These are phyloP conservation scores for Mesoligia furuncula DNA, from an alignment of 2,888 invertebrate genomes.

Conservation along the genomic window DNA sequence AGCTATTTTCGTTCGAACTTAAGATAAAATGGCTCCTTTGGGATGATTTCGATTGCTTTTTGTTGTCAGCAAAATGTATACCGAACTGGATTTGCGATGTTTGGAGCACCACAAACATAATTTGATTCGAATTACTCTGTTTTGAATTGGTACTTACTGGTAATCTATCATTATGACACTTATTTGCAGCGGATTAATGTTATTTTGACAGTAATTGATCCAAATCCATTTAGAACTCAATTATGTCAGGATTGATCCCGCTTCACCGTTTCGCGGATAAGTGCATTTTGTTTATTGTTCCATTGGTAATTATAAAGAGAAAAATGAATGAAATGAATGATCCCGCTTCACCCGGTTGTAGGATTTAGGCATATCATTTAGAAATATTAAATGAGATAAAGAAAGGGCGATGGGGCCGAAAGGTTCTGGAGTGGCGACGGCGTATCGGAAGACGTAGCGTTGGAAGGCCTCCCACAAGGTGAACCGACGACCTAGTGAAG, in stretches of 20 bases:
- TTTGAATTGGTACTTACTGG: neutral
- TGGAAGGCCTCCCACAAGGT: no score
- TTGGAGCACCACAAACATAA: neutral
- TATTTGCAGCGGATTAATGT: neutral
- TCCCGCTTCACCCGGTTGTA: neutral
- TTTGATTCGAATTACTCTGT: neutral
- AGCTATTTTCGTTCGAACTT: constrained; percentile 73
- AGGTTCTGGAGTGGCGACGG: no score
- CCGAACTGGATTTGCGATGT: constrained; percentile 14
- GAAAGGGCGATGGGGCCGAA: no score
- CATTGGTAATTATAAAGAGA: no score
- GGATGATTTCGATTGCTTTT: constrained; percentile 69
- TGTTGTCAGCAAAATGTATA: constrained; percentile 42
- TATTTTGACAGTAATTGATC: neutral
- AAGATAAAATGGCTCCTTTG: constrained; percentile 72
- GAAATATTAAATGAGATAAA: no score
- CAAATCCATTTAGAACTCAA: neutral
- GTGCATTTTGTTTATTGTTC: no score
- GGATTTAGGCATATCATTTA: neutral
- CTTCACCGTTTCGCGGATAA: no score
- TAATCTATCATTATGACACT: constrained; percentile 5
- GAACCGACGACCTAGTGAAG: no score
- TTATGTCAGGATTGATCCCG: neutral
- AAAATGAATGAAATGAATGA: no score
- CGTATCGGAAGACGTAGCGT: no score